phyloP scores from a whole-genome alignment of 2,888 invertebrate species.

The Dyspetes luteomarginatus region DNA sequence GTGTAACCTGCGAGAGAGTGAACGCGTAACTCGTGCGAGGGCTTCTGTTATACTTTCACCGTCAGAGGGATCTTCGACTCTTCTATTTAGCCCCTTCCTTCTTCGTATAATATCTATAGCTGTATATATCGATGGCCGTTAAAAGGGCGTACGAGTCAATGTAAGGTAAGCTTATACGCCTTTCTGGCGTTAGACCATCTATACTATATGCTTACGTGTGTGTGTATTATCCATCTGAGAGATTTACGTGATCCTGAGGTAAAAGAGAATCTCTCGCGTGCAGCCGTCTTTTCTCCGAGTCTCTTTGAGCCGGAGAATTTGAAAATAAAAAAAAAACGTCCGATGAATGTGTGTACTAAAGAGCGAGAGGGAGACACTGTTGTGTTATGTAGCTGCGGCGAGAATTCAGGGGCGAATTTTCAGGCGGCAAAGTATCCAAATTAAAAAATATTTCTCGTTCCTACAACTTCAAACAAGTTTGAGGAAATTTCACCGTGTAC shows the following conservation, averaged over 20 bases:
- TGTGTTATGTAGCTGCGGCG: not conserved
- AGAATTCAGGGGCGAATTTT: not conserved
- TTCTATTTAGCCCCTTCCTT: not conserved
- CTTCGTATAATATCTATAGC: not conserved
- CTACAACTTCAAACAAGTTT: not conserved
- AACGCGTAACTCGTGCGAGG: conserved; percentile 39
- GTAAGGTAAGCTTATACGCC: too few relatives aligned
- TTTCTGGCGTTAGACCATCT: too few relatives aligned
- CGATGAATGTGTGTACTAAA: not conserved
- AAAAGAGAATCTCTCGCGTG: conserved; percentile 17
- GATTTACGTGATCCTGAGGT: conserved; percentile 41
- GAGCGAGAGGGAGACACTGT: not conserved
- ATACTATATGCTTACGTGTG: not conserved
- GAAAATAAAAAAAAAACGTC: not conserved
- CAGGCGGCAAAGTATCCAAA: not conserved
- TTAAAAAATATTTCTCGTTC: not conserved
- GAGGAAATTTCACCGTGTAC: not conserved
- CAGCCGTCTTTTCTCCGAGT: not conserved
- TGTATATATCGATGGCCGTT: not conserved
- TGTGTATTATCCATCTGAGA: conserved; percentile 14
- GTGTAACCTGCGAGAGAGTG: conserved; percentile 28
- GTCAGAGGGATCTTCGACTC: conserved; percentile 11
- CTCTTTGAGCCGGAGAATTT: not conserved
- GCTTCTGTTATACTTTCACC: conserved; percentile 56
- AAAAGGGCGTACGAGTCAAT: too few relatives aligned